Percentiles rank a stretch among this genome's conserved stretches.
phyloP scores from a whole-genome alignment of 2,888 invertebrate species.

The Drymonia ruficornis region DNA sequence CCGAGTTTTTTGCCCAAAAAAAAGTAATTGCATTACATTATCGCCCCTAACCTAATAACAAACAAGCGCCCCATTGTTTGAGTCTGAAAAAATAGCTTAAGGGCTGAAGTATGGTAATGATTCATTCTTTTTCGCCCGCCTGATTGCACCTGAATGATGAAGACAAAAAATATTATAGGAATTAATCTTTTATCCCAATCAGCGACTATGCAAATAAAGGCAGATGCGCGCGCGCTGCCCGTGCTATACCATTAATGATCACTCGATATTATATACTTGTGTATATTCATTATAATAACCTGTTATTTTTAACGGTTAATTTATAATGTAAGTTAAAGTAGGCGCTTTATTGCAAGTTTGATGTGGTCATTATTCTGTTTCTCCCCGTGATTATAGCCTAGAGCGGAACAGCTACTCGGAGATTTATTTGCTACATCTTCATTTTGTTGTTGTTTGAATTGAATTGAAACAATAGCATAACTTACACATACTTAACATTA shows the following conservation, averaged over 20 bases:
- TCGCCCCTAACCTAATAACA: conserved; percentile 83
- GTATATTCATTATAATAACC: conserved; percentile 53
- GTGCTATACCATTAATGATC: conserved; percentile 71
- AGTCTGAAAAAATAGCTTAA: conserved; percentile 82
- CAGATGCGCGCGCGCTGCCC: conserved; percentile 65
- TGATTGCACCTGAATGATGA: conserved; percentile 82
- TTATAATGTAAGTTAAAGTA: conserved; percentile 34
- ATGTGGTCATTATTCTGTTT: conserved; percentile 37
- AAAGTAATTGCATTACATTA: conserved; percentile 83
- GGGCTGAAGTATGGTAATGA: conserved; percentile 83
- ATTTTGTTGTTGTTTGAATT: conserved; percentile 26
- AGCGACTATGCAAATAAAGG: conserved; percentile 77
- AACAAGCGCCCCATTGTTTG: conserved; percentile 82
- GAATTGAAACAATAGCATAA: conserved; percentile 15
- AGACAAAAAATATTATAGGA: conserved; percentile 81
- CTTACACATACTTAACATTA: background rate
- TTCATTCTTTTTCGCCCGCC: conserved; percentile 73
- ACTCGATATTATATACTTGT: conserved; percentile 4
- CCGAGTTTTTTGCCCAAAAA: conserved; percentile 66
- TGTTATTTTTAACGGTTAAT: conserved; percentile 55
- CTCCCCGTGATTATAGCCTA: conserved; percentile 38
- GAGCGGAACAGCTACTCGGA: conserved; percentile 30
- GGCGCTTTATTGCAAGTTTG: conserved; percentile 35
- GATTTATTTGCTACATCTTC: conserved; percentile 13
- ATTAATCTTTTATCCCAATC: conserved; percentile 82